These are phyloP conservation scores for Gallinago media DNA, from an alignment of 2,113 vertebrate genomes.

Conservation along the genomic window DNA sequence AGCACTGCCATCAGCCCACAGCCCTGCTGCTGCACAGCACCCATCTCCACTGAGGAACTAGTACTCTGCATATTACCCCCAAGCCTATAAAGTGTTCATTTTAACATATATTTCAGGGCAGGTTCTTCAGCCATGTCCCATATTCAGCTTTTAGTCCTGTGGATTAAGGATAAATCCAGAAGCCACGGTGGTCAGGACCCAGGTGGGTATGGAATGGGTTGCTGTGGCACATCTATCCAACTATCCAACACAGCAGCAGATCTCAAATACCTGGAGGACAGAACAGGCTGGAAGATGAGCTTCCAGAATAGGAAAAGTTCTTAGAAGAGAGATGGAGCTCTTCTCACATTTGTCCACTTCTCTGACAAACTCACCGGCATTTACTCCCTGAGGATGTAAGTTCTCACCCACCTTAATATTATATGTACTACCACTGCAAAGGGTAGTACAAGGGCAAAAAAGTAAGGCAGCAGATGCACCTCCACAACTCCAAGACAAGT, in stretches of 20 bases:
- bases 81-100: not conserved
- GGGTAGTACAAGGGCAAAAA: not conserved
- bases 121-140: not conserved
- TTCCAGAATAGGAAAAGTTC: not conserved
- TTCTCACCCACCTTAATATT: not conserved
- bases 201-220: not conserved
- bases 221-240: not conserved
- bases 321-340: not conserved
- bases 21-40: not conserved
- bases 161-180: not conserved
- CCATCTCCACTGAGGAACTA: not conserved
- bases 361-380: not conserved
- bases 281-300: not conserved
- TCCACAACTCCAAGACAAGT: not conserved
- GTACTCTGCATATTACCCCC: not conserved
- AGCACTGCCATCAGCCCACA: not conserved
- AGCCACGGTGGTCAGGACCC: not conserved
- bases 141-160: fast-evolving
- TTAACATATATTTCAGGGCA: not conserved
- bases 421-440: not conserved
- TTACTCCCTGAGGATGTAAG: not conserved
- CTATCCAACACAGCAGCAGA: not conserved
- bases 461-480: not conserved
- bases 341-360: fast-evolving
- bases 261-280: not conserved